Evolutionary conservation across 2,113 vertebrate genomes (phyloP), one percentile per base, ranked within the genome.

Genomic region (Eolophus roseicapilla): DNA sequence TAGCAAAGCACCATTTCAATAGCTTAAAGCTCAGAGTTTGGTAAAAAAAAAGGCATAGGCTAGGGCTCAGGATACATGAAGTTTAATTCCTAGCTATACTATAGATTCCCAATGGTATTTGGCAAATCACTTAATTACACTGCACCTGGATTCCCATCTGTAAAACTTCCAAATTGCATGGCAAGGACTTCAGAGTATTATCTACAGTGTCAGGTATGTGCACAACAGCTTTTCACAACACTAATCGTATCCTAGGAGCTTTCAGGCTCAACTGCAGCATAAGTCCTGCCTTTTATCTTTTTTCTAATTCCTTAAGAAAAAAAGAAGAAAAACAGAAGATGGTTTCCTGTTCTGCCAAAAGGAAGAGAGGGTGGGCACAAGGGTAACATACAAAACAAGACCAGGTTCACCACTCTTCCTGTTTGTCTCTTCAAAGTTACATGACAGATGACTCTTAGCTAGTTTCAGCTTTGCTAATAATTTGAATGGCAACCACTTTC

Each of bases 331-430:
- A 92, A 84, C 86, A 96, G 88, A 96, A 96, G 93, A 96, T 7
- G 59, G 87, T 93, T 97, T 97, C 90, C 95, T 95, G 92, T 87
- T 96, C 93, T 86, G 69, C 92, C 93, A 89, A 96, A 95, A 93
- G 94, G 92, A 95, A 94, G 96, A 97, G 73, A 74, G 88, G 73
- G 94, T 88, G 85, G 90, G 90, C 13, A 8, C 82, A 76, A 81
- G 76, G 57, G 79, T 92, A 92, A 88, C 93, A 95, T 33, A 68
- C 41, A 92, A 91, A 88, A 93, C 82, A 91, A 91, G 84, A 85
- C 79, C 68, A 94, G 85, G 84, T 92, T 93, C 82, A 95, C 90
- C 95, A 93, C 93, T 96, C 92, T 93, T 96, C 92, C 95, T 93
- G 95, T 97, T 95, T 95, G 92, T 92, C 93, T 96, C 92, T 92